Percentiles rank a stretch among this genome's conserved stretches.
Conservation (phyloP, 2,888 invertebrate genomes). For the Drosophila formosana region DNA sequence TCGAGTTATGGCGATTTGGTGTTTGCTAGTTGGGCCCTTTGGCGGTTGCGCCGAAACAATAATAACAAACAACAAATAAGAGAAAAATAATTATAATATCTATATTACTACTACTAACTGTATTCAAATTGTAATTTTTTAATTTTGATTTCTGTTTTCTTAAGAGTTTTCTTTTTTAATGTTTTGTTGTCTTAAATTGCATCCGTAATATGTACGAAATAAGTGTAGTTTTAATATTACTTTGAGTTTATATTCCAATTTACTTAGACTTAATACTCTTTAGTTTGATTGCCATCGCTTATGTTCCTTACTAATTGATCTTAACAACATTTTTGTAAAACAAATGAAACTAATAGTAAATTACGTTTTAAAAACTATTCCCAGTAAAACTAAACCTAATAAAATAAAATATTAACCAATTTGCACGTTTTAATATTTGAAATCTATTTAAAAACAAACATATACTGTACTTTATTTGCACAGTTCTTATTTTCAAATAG, state of each 20-base stretch:
- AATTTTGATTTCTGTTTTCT: constrained; percentile 38
- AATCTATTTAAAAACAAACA: constrained; percentile 47
- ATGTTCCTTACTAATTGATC: constrained; percentile 77
- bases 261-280: constrained; percentile 29
- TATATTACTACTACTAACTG: constrained; percentile 50
- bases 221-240: constrained; percentile 40
- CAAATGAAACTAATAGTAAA: constrained; percentile 47
- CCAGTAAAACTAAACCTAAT: constrained; percentile 47
- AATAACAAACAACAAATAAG: constrained; percentile 27
- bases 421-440: constrained; percentile 72
- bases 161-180: constrained; percentile 35
- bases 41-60: constrained; percentile 36
- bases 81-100: not conserved
- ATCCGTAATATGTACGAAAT: constrained; percentile 23
- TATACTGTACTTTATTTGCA: constrained; percentile 38
- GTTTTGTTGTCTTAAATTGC: constrained; percentile 51
- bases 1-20: constrained; percentile 24
- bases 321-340: constrained; percentile 49
- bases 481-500: constrained; percentile 54
- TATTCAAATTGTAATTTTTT: constrained; percentile 34
- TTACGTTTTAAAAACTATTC: constrained; percentile 31
- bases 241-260: constrained; percentile 51
- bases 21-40: constrained; percentile 20
- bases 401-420: constrained; percentile 69
- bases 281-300: constrained; percentile 51